These are phyloP conservation scores for Hypocryptadius cinnamomeus DNA, from an alignment of 2,113 vertebrate species.

Conservation along the genomic window DNA sequence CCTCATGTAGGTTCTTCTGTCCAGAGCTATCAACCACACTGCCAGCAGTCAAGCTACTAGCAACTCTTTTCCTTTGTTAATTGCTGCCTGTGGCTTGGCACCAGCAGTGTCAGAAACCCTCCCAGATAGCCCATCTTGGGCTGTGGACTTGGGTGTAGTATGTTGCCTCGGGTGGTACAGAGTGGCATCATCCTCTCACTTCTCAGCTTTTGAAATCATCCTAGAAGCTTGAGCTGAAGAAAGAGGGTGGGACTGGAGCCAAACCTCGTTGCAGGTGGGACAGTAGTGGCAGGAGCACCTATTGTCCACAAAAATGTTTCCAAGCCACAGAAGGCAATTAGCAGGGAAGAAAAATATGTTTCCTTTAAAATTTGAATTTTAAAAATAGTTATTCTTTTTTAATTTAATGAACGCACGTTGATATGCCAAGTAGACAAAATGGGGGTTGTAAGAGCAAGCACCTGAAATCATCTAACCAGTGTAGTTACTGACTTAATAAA, in stretches of 20 bases:
- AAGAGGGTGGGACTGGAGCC: slow-evolving; percentile 22
- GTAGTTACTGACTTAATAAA: background rate
- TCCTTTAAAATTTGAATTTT: background rate
- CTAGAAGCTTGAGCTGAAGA: slow-evolving; percentile 27
- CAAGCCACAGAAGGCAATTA: slow-evolving; percentile 33
- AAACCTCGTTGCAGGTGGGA: slow-evolving; percentile 26
- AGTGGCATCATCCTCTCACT: slow-evolving; percentile 7
- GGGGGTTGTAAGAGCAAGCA: background rate
- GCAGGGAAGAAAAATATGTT: background rate
- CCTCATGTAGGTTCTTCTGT: background rate
- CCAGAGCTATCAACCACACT: background rate
- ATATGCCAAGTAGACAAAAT: background rate
- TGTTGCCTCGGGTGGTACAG: background rate
- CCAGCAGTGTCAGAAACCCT: slow-evolving; percentile 20
- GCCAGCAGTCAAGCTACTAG: background rate
- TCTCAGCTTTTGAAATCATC: slow-evolving; percentile 25
- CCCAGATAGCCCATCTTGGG: slow-evolving; percentile 39
- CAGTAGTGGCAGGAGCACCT: slow-evolving; percentile 31
- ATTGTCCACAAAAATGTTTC: slow-evolving; percentile 9
- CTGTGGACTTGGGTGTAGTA: slow-evolving; percentile 29
- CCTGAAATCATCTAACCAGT: background rate
- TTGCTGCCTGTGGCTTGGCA: slow-evolving; percentile 43
- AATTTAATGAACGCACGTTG: background rate
- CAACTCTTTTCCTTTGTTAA: slow-evolving; percentile 22
- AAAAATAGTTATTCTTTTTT: background rate